These are phyloP conservation scores for Vanessa cardui DNA, from an alignment of 2,888 invertebrate genomes.

Conservation along the genomic window DNA sequence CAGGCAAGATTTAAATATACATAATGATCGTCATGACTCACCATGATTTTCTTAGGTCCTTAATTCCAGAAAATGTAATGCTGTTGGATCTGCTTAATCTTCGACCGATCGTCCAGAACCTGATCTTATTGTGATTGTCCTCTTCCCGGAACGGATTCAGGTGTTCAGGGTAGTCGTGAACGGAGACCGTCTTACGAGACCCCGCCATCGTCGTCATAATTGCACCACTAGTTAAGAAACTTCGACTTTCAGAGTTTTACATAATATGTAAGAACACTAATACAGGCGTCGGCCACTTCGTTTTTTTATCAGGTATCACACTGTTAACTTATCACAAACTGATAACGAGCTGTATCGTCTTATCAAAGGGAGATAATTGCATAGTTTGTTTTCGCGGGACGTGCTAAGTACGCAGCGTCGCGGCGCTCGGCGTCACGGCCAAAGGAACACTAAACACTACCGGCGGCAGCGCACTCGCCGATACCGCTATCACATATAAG, in stretches of 20 bases:
- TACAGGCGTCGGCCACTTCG: constrained; percentile 69
- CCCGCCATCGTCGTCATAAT: constrained; percentile 72
- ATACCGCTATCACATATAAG: constrained; percentile 41
- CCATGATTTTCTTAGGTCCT: constrained; percentile 83
- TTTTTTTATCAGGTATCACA: constrained; percentile 77
- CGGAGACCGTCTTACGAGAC: constrained; percentile 79
- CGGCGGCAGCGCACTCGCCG: constrained; percentile 30
- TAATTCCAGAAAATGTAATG: constrained; percentile 83
- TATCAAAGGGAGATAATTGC: constrained; percentile 75
- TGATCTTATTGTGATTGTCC: constrained; percentile 84
- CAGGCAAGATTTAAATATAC: neutral
- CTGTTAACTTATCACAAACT: constrained; percentile 68
- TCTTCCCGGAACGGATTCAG: constrained; percentile 89
- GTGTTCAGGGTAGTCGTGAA: constrained; percentile 89
- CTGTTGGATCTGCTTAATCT: constrained; percentile 83
- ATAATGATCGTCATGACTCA: constrained; percentile 57
- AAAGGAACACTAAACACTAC: constrained; percentile 56
- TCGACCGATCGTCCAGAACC: constrained; percentile 84
- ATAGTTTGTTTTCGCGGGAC: constrained; percentile 70
- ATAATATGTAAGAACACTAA: constrained; percentile 63
- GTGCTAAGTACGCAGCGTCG: constrained; percentile 46
- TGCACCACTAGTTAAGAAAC: constrained; percentile 50
- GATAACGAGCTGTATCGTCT: constrained; percentile 71
- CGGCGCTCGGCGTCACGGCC: constrained; percentile 64
- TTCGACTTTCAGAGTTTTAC: constrained; percentile 65